These are phyloP conservation scores for rat (Rattus norvegicus) DNA, from an alignment of 2,113 vertebrate species.

Conservation along the genomic window GRCr8 NC_086023.1:45136501-45137000, in stretches of 20 bases:
- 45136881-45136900: background rate
- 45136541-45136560: constrained; percentile 68
- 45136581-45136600: constrained; percentile 49
- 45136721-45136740: constrained; percentile 18
- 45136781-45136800: background rate
- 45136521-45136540: constrained; percentile 50
- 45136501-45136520: constrained; percentile 55
- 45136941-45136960: background rate
- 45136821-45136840: background rate
- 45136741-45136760: background rate
- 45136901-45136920: background rate
- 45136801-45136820: background rate
- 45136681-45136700: background rate
- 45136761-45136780: background rate
- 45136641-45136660: constrained; percentile 46
- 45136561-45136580: constrained; percentile 69
- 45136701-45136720: constrained; percentile 17
- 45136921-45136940: background rate
- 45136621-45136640: constrained; percentile 26
- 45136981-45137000: background rate
- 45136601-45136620: constrained; percentile 59
- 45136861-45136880: background rate
- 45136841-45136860: background rate
- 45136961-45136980: background rate
- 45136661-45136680: constrained; percentile 4